These are phyloP conservation scores for Diaprepes abbreviatus DNA, from an alignment of 2,888 invertebrate species.

Conservation along the genomic window DNA sequence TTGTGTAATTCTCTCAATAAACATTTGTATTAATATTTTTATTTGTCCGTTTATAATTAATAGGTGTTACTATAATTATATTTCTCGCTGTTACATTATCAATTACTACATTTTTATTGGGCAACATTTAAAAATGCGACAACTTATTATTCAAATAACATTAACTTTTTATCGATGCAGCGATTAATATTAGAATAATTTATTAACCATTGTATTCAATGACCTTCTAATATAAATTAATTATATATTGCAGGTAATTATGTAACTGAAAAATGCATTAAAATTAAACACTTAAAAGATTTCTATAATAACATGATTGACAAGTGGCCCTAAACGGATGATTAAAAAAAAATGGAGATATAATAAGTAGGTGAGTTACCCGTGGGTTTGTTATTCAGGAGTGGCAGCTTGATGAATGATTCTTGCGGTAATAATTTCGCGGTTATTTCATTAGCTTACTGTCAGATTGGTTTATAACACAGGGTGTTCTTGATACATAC, in stretches of 20 bases:
- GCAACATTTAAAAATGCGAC: neutral
- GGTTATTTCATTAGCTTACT: slow-evolving; percentile 44
- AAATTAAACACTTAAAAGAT: slow-evolving; percentile 18
- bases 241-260: neutral
- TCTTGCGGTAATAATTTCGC: slow-evolving; percentile 40
- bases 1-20: neutral
- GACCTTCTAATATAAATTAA: slow-evolving; percentile 31
- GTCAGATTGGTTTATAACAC: slow-evolving; percentile 47
- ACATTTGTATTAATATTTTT: too few relatives aligned
- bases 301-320: slow-evolving; percentile 22
- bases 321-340: slow-evolving; percentile 22
- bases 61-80: neutral
- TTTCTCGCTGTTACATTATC: too few relatives aligned
- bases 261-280: slow-evolving; percentile 25
- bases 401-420: slow-evolving; percentile 48
- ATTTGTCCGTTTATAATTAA: neutral
- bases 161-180: slow-evolving; percentile 4
- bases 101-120: neutral
- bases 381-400: slow-evolving; percentile 45
- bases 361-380: slow-evolving; percentile 38
- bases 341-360: slow-evolving; percentile 10
- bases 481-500: slow-evolving; percentile 37
- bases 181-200: slow-evolving; percentile 17
- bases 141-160: slow-evolving; percentile 11
- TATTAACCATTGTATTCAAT: slow-evolving; percentile 25